Conservation (phyloP, 2,888 invertebrate genomes). For the Apodemia duryi region DNA sequence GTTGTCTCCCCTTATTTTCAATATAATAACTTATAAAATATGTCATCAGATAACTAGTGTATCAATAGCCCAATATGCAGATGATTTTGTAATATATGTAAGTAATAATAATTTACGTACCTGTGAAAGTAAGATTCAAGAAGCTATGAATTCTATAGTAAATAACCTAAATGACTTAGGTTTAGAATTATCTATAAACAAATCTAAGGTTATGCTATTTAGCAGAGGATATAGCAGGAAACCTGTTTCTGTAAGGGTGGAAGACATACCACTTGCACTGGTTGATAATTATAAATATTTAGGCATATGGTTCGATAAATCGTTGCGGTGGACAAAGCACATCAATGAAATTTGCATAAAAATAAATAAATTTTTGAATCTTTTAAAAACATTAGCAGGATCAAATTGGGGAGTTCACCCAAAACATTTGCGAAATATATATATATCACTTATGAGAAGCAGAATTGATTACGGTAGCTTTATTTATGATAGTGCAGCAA, state of each 20-base stretch:
- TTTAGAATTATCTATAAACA: constrained; percentile 24
- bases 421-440: constrained; percentile 6
- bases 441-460: constrained; percentile 9
- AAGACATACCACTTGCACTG: background rate
- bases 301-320: constrained; percentile 28
- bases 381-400: constrained; percentile 24
- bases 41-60: no score
- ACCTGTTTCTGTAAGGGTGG: constrained; percentile 19
- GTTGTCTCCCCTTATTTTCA: no score
- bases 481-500: background rate
- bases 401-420: constrained; percentile 6
- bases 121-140: constrained; percentile 16
- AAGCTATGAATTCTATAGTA: constrained; percentile 19
- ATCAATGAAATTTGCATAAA: constrained; percentile 25
- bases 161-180: constrained; percentile 23
- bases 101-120: constrained; percentile 1
- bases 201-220: constrained; percentile 29
- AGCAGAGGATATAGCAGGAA: constrained; percentile 19
- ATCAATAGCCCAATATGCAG: no score
- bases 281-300: constrained; percentile 23
- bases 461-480: constrained; percentile 8
- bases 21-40: no score
- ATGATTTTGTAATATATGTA: no score
- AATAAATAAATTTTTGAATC: constrained; percentile 20
- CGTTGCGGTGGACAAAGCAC: constrained; percentile 25